Conservation (phyloP, 2,888 invertebrate genomes). For the Cataglyphis rosenhaueri region DNA sequence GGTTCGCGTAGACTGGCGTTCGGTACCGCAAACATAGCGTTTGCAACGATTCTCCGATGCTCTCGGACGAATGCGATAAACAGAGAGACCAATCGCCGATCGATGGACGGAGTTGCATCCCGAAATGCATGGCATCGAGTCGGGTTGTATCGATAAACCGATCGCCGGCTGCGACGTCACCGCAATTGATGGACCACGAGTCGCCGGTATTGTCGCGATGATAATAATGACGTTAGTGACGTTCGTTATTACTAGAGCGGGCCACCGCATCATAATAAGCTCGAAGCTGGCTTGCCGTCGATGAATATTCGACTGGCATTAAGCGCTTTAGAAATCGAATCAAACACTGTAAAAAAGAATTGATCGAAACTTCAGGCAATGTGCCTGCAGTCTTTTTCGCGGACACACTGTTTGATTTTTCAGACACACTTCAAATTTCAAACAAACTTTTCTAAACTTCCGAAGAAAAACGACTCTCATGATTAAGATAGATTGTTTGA, state of each 20-base stretch:
- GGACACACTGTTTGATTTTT: too few relatives aligned
- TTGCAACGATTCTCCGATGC: conserved; percentile 28
- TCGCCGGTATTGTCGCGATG: conserved; percentile 67
- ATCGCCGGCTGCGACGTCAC: conserved; percentile 50
- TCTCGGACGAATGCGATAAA: conserved; percentile 22
- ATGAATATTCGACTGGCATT: conserved; percentile 69
- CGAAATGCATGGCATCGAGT: conserved; percentile 32
- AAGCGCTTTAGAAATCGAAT: conserved; percentile 38
- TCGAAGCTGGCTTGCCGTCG: conserved; percentile 24
- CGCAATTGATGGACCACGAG: conserved; percentile 68
- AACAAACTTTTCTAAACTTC: too few relatives aligned
- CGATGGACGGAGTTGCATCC: conserved; percentile 14
- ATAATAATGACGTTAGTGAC: conserved; percentile 74
- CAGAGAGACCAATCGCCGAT: conserved; percentile 28
- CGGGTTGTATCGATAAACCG: conserved; percentile 46
- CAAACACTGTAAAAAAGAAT: neutral
- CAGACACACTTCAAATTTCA: too few relatives aligned
- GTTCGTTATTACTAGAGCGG: conserved; percentile 70
- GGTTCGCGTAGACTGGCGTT: conserved; percentile 28
- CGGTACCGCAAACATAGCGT: conserved; percentile 28
- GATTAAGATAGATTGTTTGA: too few relatives aligned
- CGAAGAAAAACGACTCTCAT: too few relatives aligned
- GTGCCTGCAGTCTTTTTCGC: too few relatives aligned
- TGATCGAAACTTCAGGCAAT: too few relatives aligned
- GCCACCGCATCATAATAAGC: conserved; percentile 70